Evolutionary conservation across 2,113 vertebrate species (phyloP).

Genomic region (Tonatia bakeri): DNA sequence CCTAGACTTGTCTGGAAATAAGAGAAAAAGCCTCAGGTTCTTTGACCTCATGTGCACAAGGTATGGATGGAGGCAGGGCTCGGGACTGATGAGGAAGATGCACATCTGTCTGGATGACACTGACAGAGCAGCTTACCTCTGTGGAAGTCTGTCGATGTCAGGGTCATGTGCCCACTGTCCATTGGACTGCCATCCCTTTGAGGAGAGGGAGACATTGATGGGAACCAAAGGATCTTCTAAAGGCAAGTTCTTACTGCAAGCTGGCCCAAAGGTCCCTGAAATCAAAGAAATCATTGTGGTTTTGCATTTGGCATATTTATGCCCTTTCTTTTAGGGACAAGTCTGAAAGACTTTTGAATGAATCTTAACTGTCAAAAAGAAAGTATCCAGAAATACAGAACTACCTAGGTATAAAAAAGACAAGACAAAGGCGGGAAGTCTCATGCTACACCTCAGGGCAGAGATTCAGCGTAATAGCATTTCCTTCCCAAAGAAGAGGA

Average conservation of each 20-base stretch:
- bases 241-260: slow-evolving; percentile 77
- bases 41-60: background rate
- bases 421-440: slow-evolving; percentile 13
- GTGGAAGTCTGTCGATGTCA: slow-evolving; percentile 69
- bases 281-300: slow-evolving; percentile 78
- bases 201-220: slow-evolving; percentile 75
- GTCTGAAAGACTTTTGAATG: slow-evolving; percentile 68
- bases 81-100: background rate
- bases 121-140: slow-evolving; percentile 78
- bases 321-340: slow-evolving; percentile 57
- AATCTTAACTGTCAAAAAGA: slow-evolving; percentile 57
- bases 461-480: background rate
- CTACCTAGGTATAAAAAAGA: background rate
- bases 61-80: background rate
- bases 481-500: slow-evolving; percentile 29
- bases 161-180: slow-evolving; percentile 75
- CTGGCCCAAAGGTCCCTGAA: slow-evolving; percentile 79
- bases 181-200: slow-evolving; percentile 76
- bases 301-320: slow-evolving; percentile 71
- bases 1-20: background rate
- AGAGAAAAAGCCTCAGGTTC: background rate
- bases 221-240: slow-evolving; percentile 79
- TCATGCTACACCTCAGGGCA: background rate
- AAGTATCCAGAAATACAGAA: background rate
- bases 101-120: slow-evolving; percentile 48